Conservation (phyloP, 2,113 vertebrate genomes). For the Cyprinodon variegatus region DNA sequence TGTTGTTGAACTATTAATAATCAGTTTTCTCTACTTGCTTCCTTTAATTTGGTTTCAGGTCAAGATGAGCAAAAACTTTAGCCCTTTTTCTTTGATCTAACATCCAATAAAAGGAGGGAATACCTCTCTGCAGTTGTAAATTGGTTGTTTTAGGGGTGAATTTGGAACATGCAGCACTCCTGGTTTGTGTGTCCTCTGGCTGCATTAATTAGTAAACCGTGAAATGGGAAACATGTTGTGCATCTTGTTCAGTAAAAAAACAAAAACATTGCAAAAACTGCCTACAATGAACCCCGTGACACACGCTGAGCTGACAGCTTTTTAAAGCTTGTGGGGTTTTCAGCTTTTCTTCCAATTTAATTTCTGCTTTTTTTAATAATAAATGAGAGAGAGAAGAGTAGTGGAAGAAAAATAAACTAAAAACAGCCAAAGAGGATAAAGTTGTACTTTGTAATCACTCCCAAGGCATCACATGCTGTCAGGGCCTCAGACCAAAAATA, state of each 20-base stretch:
- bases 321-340: not conserved
- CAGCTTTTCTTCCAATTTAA: not conserved
- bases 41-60: not conserved
- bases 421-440: not conserved
- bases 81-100: not conserved
- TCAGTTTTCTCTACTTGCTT: not conserved
- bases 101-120: not conserved
- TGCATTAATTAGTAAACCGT: not conserved
- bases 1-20: not conserved
- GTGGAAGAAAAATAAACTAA: not conserved
- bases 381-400: not conserved
- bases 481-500: not conserved
- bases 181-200: not conserved
- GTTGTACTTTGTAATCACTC: not conserved
- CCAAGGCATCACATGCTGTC: conserved; percentile 1
- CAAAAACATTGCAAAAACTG: not conserved
- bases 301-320: not conserved
- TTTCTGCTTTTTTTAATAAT: conserved; percentile 1
- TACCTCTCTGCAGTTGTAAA: not conserved
- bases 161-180: not conserved
- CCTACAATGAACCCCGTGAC: not conserved
- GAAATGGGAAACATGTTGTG: not conserved
- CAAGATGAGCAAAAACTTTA: not conserved
- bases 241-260: not conserved
- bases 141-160: not conserved